Conservation (phyloP, 1,140 invertebrate species). For the Plectrocnemia conspersa region DNA sequence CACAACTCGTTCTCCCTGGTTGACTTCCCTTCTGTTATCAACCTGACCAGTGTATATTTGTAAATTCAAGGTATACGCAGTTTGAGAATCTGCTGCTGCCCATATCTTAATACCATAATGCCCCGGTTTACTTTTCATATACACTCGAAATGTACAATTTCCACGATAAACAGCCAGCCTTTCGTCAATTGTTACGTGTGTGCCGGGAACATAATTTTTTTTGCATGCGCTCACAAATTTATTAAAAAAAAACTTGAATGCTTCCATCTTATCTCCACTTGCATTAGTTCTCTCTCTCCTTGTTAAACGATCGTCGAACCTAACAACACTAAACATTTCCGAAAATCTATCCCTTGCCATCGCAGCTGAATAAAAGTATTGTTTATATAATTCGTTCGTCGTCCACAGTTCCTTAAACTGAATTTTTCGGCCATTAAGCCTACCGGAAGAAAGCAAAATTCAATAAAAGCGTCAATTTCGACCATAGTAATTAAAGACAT, state of each 20-base stretch:
- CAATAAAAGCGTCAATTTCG: slow-evolving; percentile 14
- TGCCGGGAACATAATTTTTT: slow-evolving; percentile 4
- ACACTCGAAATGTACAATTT: slow-evolving; percentile 39
- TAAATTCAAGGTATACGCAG: slow-evolving; percentile 37
- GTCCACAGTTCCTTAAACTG: slow-evolving; percentile 11
- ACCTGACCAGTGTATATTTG: slow-evolving; percentile 37
- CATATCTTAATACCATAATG: slow-evolving; percentile 47
- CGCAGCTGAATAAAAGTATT: slow-evolving; percentile 10
- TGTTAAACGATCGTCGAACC: slow-evolving; percentile 14
- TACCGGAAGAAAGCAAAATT: slow-evolving; percentile 11
- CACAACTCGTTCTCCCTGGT: slow-evolving; percentile 7
- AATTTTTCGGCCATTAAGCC: neutral
- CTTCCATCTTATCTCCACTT: slow-evolving; percentile 4
- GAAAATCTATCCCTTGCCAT: slow-evolving; percentile 16
- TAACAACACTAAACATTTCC: neutral
- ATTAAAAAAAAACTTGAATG: slow-evolving; percentile 11
- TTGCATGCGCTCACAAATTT: slow-evolving; percentile 15
- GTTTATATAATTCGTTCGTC: neutral
- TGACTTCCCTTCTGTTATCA: slow-evolving; percentile 23
- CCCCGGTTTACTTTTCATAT: slow-evolving; percentile 42
- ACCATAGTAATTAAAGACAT: neutral
- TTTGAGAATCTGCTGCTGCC: slow-evolving; percentile 35
- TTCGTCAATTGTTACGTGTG: slow-evolving; percentile 5
- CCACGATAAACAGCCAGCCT: slow-evolving; percentile 6
- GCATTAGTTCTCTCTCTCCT: slow-evolving; percentile 5